Base-by-base conservation (phyloP, 2,888 invertebrate species). In the Nephrotoma flavescens region DNA sequence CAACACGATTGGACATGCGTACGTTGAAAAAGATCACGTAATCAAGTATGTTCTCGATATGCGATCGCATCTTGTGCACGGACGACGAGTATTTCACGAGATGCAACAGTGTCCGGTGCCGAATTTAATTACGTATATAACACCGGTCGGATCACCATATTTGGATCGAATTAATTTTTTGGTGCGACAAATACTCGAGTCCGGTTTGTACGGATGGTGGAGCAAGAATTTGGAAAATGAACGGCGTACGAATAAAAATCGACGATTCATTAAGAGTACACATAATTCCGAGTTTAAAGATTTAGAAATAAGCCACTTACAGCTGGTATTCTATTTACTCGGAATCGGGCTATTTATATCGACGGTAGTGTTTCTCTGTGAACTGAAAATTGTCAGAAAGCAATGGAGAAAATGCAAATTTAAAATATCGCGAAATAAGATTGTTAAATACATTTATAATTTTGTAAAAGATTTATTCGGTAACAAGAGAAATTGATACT, bases 141-240 rank as follows among this genome's bases (percentile, higher is more conserved):
- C 93, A 9, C 92, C 92, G n/a, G 93, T 93, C 88, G 94, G 94
- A 1, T 94, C 94, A 44, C 94, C 94, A 0, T 94, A 93, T 89
- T 89, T 93, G 86, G 91, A 91, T 7, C 92, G 91, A 86, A 86
- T 94, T 4, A 91, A 93, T 87, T 90, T 90, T 12, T 90, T 94
- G 0, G 89, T 94, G 1, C 90, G 91, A 19, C 91, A 91, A 87
- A 89, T 93, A 0, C 91, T 92, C 86, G 93, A 94, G 90, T 92
- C 90, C 41, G 94, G 94, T 0, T 92, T 94, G 57, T 89, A 92
- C 6, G 89, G 91, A 1, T 91, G 92, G 87, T 91, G 91, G 91
- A 41, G 86, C 12, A 19, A 86, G 11, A 44, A 47, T 9, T 93
- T 92, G 92, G 89, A 89, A 4, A 88, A 89, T 87, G 89, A 91